Base-by-base conservation (phyloP, 1,140 invertebrate species). In the Triops longicaudatus region DNA sequence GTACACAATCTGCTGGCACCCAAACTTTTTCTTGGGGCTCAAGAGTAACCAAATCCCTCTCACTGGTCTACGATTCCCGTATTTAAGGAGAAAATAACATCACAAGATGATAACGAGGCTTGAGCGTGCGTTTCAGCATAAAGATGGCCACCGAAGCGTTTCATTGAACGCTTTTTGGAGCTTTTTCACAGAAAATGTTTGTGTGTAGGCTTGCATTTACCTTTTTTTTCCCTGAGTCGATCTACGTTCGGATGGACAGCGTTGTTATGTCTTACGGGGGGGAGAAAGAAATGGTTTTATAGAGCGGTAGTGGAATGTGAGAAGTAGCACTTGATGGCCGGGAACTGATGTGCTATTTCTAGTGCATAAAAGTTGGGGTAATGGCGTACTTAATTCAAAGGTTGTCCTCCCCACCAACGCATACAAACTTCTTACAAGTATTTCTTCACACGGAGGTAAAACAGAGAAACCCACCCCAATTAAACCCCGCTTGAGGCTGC, bases 331-430 rank as follows among this genome's bases (percentile, higher is more conserved):
- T 63, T 63, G 50, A 63, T 63, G 50, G 50, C 50, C 50, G n/a
- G 50, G 50, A 63, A 63, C 50, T 22, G 50, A 63, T 63, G 50
- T 63, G 50, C 50, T 63, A 63, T 63, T 63, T 63, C 50, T 14
- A 63, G 50, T 63, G 50, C 50, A 63, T 63, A 63, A 63, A 63
- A 63, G 50, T 63, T 63, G 50, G 50, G 50, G 50, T 63, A 63
- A 63, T 22, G 17, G 50, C 17, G 17, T 22, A 63, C 50, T 63
- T 63, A 63, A 63, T 63, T 63, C 50, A 63, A 63, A 63, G 50
- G 50, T 22, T 63, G 43, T 44, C 17, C 44, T 12, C 22, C 22
- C 22, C 22, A 22, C 44, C 22, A n/a, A 17, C 50, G 14, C 31
- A 7, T 37, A 37, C 31, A 37, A 37, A 2, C 50, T 22, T 22